Base-by-base conservation (phyloP, 2,797 vertebrate genomes). In the Silurus aristotelis region DNA sequence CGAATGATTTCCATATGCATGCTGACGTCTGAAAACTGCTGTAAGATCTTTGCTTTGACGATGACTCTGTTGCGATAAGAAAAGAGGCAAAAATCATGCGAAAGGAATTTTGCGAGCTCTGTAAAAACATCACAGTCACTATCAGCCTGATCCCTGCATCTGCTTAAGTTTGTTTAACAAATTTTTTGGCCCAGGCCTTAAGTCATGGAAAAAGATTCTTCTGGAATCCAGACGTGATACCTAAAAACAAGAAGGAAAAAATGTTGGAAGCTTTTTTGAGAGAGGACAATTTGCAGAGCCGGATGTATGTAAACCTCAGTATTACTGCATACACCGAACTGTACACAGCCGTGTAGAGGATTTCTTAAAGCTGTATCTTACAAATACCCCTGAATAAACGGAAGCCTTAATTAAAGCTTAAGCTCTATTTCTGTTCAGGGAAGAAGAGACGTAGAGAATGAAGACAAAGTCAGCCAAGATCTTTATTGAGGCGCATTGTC, bases 181-280 rank as follows among this genome's bases (percentile, higher is more conserved):
- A n/a, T 77, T 66, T 66, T 27, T 75, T 77, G 66, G 43, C 72
- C 71, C 46, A 61, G 38, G 64, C 85, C 10, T 13, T 48, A 79
- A 85, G 73, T 82, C 83, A 84, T 82, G 76, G 66, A 88, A 82
- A 85, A 60, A 85, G 66, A 60, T 31, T 46, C 14, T 61, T 71
- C 85, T 89, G 48, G 83, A 48, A 68, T 83, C 48, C 76, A 86
- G 72, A 72, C 14, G 52, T 48, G 25, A 55, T 80, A 48, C 22
- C 8, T 20, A 25, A 66, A 66, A 38, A 55, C 48, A 84, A 75
- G 20, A 12, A 58, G 63, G 63, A 25, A 67, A 70, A 84, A 76
- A 17, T 17, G 6, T 43, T 31, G 6, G 25, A 60, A 58, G 76
- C 78, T 86, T 38, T 77, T 77, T 8, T 27, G 20, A 31, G 25